Evolutionary conservation across 2,888 invertebrate genomes (phyloP), one percentile per base, ranked within the genome.

Genomic region (Papilio elwesi): DNA sequence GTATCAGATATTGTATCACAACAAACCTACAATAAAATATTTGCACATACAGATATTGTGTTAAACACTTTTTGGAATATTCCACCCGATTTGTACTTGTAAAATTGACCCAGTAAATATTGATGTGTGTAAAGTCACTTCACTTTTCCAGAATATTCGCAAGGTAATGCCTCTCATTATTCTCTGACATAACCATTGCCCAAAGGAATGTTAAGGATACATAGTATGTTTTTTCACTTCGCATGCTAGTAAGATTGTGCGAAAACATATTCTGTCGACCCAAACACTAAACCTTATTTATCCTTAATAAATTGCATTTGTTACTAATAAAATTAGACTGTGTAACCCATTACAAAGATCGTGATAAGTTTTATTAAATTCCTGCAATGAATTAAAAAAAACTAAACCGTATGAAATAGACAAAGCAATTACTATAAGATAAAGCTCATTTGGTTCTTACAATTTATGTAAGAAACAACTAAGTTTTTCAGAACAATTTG

Each of bases 101-200:
- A 36, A 36, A 13, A 36, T 57, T 36, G 13, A 13, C 13, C 9
- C 59, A n/a, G 7, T 59, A 8, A 59, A 59, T 59, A 38, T 38
- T 38, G 7, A 16, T 11, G 1, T 38, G 13, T 38, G 26, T 1
- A 26, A 6, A 57, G 57, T 57, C 13, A 57, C 57, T 57, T 36
- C 36, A 57, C 36, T 36, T 13, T 26, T 36, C 9, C 57, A 57
- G 8, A 36, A 7, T 36, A 26, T 57, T 36, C 26, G 57, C 6
- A 11, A 57, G 26, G 26, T 55, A 55, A 55, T 55, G 6, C 55
- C 55, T 26, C 16, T 26, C 55, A 55, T 55, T 55, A 55, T 55
- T 55, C 55, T 55, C 55, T 55, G 57, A 57, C 57, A 57, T 38
- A 59, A 9, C 38, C 59, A 59, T 59, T 59, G 38, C 59, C 26